Conservation (phyloP, 2,888 invertebrate species). For the Lydus trimaculatus region DNA sequence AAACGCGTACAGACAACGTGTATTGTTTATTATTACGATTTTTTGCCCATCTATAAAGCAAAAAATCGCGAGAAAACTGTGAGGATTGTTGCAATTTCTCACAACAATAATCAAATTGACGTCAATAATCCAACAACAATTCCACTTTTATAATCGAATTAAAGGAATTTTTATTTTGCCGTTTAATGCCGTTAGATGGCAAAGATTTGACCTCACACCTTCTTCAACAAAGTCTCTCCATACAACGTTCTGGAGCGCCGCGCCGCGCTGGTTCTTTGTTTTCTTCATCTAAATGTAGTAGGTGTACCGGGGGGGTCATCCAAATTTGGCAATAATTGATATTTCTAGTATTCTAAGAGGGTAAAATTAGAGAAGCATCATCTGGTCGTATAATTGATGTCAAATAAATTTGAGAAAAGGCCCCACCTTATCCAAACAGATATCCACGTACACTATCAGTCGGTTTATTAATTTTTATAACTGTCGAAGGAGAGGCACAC, state of each 20-base stretch:
- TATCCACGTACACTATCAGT: conserved; percentile 20
- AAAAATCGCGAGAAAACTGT: too few relatives aligned
- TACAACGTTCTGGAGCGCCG: conserved; percentile 15
- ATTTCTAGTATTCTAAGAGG: too few relatives aligned
- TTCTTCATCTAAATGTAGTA: conserved; percentile 15
- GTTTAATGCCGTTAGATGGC: background rate
- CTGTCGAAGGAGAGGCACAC: conserved; percentile 32
- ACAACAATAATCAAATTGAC: background rate
- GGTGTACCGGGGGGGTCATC: conserved; percentile 22
- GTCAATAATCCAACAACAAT: background rate
- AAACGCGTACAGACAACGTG: conserved; percentile 25
- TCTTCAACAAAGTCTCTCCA: conserved; percentile 1
- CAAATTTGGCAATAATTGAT: conserved; percentile 15
- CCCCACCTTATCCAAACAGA: conserved; percentile 32
- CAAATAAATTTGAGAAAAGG: conserved; percentile 7
- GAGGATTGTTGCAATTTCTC: too few relatives aligned
- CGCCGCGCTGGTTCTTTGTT: conserved; percentile 2
- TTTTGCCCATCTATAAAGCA: too few relatives aligned
- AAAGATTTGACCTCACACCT: conserved; percentile 27
- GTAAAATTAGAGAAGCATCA: too few relatives aligned
- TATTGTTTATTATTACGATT: too few relatives aligned
- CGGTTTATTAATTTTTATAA: conserved; percentile 43
- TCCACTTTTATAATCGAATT: background rate
- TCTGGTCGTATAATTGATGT: too few relatives aligned
- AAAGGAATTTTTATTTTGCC: background rate